Conservation (phyloP, 2,888 invertebrate genomes). For the Nephrotoma appendiculata region DNA sequence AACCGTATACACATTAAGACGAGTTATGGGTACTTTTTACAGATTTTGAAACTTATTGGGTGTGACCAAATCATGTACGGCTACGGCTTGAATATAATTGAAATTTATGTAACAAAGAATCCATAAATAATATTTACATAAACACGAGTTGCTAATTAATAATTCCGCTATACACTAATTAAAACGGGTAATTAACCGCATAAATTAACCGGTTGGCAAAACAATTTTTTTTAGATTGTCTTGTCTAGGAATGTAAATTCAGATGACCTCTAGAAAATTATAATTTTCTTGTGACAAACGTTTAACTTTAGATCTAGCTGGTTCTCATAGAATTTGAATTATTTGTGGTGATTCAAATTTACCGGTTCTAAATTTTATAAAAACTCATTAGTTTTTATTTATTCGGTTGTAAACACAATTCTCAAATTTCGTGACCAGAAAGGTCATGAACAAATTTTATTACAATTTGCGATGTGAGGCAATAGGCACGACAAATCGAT, state of each 20-base stretch:
- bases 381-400: neutral
- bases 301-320: too few relatives aligned
- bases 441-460: too few relatives aligned
- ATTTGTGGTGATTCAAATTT: neutral
- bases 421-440: neutral
- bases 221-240: neutral
- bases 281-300: neutral
- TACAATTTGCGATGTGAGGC: too few relatives aligned
- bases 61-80: neutral
- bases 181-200: neutral
- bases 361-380: neutral
- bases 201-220: neutral
- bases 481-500: too few relatives aligned
- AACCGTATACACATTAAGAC: neutral
- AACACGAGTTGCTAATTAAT: too few relatives aligned
- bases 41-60: neutral
- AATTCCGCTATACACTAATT: neutral
- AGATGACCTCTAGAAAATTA: neutral
- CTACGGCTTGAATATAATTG: neutral
- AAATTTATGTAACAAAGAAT: too few relatives aligned
- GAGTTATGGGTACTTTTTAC: neutral
- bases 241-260: too few relatives aligned
- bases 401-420: neutral
- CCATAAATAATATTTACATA: too few relatives aligned
- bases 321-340: neutral